Percentiles rank a stretch among this genome's conserved stretches.
Conservation (phyloP, 1,140 invertebrate species). For the Apis laboriosa region DNA sequence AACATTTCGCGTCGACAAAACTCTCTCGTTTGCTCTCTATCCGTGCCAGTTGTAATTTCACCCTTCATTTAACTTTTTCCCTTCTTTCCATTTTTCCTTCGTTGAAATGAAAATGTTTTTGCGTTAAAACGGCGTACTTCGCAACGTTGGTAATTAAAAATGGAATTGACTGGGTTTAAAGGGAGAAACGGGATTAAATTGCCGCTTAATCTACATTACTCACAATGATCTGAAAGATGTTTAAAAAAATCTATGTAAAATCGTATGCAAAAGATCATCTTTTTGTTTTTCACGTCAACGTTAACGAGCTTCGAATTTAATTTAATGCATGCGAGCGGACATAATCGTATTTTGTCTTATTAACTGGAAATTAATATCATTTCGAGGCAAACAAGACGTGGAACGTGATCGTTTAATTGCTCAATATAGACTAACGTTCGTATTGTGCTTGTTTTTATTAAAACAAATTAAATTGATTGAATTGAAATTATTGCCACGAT, state of each 20-base stretch:
- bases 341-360: not conserved
- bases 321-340: not conserved
- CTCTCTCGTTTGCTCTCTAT: too few species aligned
- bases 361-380: not conserved
- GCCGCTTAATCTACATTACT: not conserved
- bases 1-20: not conserved
- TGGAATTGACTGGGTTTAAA: not conserved
- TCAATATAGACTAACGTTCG: not conserved
- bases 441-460: not conserved
- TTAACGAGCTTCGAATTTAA: not conserved
- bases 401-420: not conserved
- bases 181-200: not conserved
- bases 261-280: not conserved
- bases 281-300: not conserved
- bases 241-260: not conserved
- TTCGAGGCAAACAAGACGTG: not conserved
- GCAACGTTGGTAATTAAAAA: constrained; percentile 1
- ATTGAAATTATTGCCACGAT: not conserved
- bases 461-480: not conserved
- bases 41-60: not conserved
- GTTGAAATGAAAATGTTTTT: not conserved
- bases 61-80: not conserved
- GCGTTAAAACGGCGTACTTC: not conserved
- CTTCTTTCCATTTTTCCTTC: too few species aligned
- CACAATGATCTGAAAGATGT: not conserved